Base-by-base conservation (phyloP, 2,797 vertebrate species). In the Xiphophorus birchmanni region DNA sequence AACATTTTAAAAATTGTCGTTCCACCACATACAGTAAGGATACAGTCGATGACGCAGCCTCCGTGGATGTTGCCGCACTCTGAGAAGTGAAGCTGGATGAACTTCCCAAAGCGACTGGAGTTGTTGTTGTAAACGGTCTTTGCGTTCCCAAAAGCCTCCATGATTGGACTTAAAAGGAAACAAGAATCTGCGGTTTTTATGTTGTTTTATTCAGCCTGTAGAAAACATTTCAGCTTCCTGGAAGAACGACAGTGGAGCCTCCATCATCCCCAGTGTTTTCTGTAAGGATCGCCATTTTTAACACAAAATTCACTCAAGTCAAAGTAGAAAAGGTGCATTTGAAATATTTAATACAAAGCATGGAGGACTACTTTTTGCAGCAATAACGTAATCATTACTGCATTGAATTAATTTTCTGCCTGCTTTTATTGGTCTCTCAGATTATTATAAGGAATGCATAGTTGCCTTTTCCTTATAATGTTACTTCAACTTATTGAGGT, bases 51-150 rank as follows among this genome's bases (percentile, higher is more conserved):
- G 87, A 98, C 96, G 80, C 96, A 96, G 85, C 97, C 97, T 89
- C 97, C 97, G 83, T 98, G 97, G 93, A 98, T 98, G 93, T 97
- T 97, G 52, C 97, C 97, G 0, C 97, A 92, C 84, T 97, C 96
- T 60, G 97, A 97, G 92, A 98, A 98, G 92, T 98, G 97, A 88
- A 98, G 96, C 90, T 98, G 97, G 92, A 99, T 97, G 92, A 99
- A 98, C 90, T 99, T 99, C 81, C 97, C 97, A 72, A 99, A 98
- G 80, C 97, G 97, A 76, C 97, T 99, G 86, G 97, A 99, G 93
- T 99, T 99, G 95, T 99, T 99, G 94, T 99, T 99, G 94, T 99
- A 98, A 89, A 98, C 96, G 0, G 97, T 99, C 91, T 98, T 99
- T 47, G 97, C 97, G 11, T 99, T 99, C 45, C 97, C 97, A 88